phyloP scores from a whole-genome alignment of 2,888 invertebrate species.

The Acleris emargana region DNA sequence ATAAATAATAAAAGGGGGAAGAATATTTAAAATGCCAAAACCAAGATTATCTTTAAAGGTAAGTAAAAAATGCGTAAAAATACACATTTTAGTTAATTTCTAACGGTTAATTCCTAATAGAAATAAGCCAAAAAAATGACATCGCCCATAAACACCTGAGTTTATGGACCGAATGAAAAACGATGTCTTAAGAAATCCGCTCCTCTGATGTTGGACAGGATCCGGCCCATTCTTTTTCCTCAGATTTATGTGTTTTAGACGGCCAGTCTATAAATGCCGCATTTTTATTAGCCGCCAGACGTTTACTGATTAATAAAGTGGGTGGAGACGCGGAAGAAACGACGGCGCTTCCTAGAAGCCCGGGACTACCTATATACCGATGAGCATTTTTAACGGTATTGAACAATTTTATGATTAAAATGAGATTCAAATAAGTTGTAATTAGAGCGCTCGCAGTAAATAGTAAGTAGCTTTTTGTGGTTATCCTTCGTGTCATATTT shows the following conservation, averaged over 20 bases:
- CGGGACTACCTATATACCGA: slow-evolving; percentile 9
- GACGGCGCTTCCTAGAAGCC: slow-evolving; percentile 70
- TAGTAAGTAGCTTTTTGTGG: neutral
- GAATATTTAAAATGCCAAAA: too few relatives aligned
- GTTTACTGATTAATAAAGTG: slow-evolving; percentile 81
- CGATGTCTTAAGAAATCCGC: slow-evolving; percentile 75
- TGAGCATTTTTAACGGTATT: slow-evolving; percentile 29
- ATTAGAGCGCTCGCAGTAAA: too few relatives aligned
- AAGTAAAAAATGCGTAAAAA: neutral
- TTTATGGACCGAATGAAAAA: slow-evolving; percentile 74
- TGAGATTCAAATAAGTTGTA: neutral
- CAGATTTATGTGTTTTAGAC: slow-evolving; percentile 77
- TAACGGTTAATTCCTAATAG: slow-evolving; percentile 11
- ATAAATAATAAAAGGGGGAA: too few relatives aligned
- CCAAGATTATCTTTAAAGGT: neutral
- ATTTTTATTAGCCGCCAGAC: slow-evolving; percentile 77
- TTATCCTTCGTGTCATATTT: neutral
- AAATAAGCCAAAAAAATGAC: slow-evolving; percentile 51
- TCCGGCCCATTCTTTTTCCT: slow-evolving; percentile 68
- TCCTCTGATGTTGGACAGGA: slow-evolving; percentile 74
- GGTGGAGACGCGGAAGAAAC: slow-evolving; percentile 75
- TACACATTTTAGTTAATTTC: slow-evolving; percentile 10
- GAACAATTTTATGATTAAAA: neutral
- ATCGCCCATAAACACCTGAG: slow-evolving; percentile 74
- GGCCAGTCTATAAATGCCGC: slow-evolving; percentile 76